Base-by-base conservation (phyloP, 1,140 invertebrate species). In the Drosophila mauritiana region DNA sequence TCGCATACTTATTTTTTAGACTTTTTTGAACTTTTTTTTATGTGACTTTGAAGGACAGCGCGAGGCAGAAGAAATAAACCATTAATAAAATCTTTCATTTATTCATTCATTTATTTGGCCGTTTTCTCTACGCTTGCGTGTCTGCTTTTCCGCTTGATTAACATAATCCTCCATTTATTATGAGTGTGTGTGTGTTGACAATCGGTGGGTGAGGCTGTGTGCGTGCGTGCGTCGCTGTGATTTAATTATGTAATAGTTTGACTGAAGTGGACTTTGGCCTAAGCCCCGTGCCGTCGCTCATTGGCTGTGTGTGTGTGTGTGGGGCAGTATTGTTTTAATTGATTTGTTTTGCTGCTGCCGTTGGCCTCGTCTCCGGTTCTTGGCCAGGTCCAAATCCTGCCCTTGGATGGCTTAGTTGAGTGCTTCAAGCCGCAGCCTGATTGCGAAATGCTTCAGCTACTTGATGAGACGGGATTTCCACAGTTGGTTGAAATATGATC, bases 241-340 rank as follows among this genome's bases (percentile, higher is more conserved):
- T 89, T 89, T 89, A 89, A 89, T 89, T 89, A 89, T 89, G 84
- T 89, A 89, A 89, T 89, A 89, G 84, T 86, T 86, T 84, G 84
- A 82, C 79, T 80, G 80, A 84, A 89, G 84, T 89, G 84, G 80
- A 89, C 80, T 89, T 89, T 72, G 39, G 54, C 51, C 67, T 73
- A 88, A 79, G 79, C 70, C 62, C 69, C 70, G 45, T 61, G 51
- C 56, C 31, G 37, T 39, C 46, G 7, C 48, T 65, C 34, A 42
- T 53, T 22, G 48, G 45, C 17, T 17, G 12, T 61, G 17, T 48
- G 46, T 42, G 53, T 57, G 40, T 36, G 46, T 58, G 37, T 40
- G 39, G 40, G 48, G 53, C 48, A 43, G 58, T 76, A 46, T 62
- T 78, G 73, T 84, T 89, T 88, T 84, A 88, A 88, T 88, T 88